Conservation (phyloP, 2,888 invertebrate species). For the Digitonthophagus gazella region DNA sequence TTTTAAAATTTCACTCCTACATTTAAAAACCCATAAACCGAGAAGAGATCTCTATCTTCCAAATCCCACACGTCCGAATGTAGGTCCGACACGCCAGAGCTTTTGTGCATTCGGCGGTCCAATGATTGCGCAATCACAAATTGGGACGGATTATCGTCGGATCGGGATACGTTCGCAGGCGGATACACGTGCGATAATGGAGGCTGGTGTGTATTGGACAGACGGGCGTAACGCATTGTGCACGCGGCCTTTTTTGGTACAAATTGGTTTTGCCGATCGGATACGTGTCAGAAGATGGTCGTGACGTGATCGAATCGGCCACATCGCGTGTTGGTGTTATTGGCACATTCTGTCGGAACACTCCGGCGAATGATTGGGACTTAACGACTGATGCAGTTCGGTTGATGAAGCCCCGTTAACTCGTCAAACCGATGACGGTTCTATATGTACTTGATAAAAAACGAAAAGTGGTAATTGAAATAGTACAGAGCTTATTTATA, state of each 20-base stretch:
- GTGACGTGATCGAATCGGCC: background rate
- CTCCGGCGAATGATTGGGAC: background rate
- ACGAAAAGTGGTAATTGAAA: too few relatives aligned
- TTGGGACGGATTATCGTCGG: background rate
- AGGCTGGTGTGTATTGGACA: background rate
- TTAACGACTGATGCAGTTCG: background rate
- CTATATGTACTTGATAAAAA: background rate
- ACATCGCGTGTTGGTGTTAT: background rate
- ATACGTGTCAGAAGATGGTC: slow-evolving; percentile 15
- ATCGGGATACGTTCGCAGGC: background rate
- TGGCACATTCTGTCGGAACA: background rate
- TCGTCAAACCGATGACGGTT: background rate
- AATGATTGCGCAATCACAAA: background rate
- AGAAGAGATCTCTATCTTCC: too few relatives aligned
- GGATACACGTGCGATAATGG: background rate
- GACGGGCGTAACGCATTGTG: background rate
- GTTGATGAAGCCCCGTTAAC: background rate
- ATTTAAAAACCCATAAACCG: too few relatives aligned
- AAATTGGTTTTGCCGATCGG: slow-evolving; percentile 15
- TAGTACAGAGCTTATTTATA: too few relatives aligned
- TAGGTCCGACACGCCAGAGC: too few relatives aligned
- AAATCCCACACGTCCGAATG: too few relatives aligned
- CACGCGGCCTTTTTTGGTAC: slow-evolving; percentile 12
- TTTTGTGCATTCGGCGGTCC: too few relatives aligned
- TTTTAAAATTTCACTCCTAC: too few relatives aligned